phyloP scores from a whole-genome alignment of 2,113 vertebrate species.

The Quiscalus mexicanus region DNA sequence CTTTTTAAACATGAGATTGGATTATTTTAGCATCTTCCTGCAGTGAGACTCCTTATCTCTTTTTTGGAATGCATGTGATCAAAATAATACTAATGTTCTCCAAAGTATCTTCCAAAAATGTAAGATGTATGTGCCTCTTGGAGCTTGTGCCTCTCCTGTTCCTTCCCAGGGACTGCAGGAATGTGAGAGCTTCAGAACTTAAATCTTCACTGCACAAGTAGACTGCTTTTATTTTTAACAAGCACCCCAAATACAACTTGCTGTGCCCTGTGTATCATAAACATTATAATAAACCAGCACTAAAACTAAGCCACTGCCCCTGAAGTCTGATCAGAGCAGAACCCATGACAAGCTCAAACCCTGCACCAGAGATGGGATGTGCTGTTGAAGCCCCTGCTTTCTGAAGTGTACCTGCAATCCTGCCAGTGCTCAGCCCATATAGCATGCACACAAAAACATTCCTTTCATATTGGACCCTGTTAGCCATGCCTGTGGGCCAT shows the following conservation, averaged over 20 bases:
- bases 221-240: not conserved
- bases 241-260: not conserved
- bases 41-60: not conserved
- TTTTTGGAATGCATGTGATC: not conserved
- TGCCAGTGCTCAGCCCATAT: not conserved
- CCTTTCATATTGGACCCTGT: not conserved
- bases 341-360: not conserved
- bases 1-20: not conserved
- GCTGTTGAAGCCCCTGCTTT: not conserved
- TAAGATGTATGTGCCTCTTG: not conserved
- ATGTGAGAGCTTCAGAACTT: not conserved
- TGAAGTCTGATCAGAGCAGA: not conserved
- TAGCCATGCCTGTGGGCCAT: not conserved
- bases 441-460: accelerated
- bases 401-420: not conserved
- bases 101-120: not conserved
- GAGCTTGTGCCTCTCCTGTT: not conserved
- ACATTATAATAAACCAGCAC: not conserved
- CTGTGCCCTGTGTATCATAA: not conserved
- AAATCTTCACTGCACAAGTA: not conserved
- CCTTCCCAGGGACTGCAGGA: not conserved
- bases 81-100: not conserved
- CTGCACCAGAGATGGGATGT: not conserved
- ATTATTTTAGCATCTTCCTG: not conserved
- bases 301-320: not conserved